These are phyloP conservation scores for Brachyistius frenatus DNA, from an alignment of 2,113 vertebrate genomes.

Conservation along the genomic window DNA sequence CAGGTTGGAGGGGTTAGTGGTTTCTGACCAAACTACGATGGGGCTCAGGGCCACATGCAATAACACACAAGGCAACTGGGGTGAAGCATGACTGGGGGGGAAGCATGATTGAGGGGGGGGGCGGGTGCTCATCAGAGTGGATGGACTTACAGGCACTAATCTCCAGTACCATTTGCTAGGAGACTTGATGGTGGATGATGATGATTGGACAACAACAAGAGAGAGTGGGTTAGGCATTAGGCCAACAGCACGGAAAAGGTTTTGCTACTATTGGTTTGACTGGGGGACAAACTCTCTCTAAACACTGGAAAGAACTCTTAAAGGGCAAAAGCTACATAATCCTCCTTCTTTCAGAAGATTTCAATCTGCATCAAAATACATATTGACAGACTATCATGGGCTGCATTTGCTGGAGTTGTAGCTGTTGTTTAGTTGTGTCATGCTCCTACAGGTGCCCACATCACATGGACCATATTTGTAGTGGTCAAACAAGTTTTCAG, in stretches of 20 bases:
- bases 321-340: too few relatives aligned
- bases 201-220: constrained; percentile 76
- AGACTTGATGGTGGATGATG: constrained; percentile 89
- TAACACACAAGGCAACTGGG: neutral
- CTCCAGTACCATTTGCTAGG: constrained; percentile 98
- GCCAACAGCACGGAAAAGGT: constrained; percentile 8
- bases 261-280: neutral
- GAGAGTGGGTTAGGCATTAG: constrained; percentile 70
- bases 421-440: too few relatives aligned
- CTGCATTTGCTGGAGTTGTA: too few relatives aligned
- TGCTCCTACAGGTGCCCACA: too few relatives aligned
- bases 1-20: neutral
- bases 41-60: constrained; percentile 66
- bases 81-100: neutral
- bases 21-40: constrained; percentile 14
- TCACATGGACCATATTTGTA: too few relatives aligned
- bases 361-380: too few relatives aligned
- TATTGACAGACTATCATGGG: too few relatives aligned
- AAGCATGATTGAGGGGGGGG: constrained; percentile 7
- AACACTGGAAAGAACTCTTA: too few relatives aligned
- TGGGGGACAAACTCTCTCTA: too few relatives aligned
- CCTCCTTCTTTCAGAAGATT: too few relatives aligned
- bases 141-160: constrained; percentile 97
- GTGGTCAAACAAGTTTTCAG: too few relatives aligned
- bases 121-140: constrained; percentile 49